Conservation (phyloP, 2,113 vertebrate species). For the Glareola pratincola region DNA sequence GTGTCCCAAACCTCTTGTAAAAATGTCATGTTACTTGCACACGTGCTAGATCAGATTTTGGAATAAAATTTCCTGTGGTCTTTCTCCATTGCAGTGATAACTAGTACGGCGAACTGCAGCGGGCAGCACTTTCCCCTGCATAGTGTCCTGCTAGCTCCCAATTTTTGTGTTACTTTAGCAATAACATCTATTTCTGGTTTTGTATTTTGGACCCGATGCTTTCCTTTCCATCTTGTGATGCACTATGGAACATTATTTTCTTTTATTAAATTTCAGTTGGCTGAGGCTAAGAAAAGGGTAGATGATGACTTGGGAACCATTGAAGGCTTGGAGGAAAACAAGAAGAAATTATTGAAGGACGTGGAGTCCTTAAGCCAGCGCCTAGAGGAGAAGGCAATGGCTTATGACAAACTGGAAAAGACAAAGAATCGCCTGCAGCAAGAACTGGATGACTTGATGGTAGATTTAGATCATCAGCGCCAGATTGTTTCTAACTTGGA, state of each 20-base stretch:
- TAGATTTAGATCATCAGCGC: slow-evolving; percentile 95
- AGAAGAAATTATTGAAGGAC: slow-evolving; percentile 92
- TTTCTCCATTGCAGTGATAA: neutral
- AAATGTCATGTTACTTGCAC: rapidly evolving
- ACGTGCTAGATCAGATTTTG: rapidly evolving
- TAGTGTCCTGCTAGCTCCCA: neutral
- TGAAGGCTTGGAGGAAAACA: slow-evolving; percentile 90
- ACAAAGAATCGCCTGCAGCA: slow-evolving; percentile 96
- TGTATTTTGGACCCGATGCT: neutral
- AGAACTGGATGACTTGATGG: slow-evolving; percentile 93
- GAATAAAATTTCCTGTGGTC: neutral
- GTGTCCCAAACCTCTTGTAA: neutral
- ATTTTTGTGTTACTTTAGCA: neutral
- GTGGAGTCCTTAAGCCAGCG: slow-evolving; percentile 85
- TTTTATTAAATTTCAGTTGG: slow-evolving; percentile 71
- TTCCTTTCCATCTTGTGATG: neutral
- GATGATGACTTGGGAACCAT: slow-evolving; percentile 91
- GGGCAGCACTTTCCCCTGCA: neutral
- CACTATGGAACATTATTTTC: neutral
- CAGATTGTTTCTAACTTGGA: slow-evolving; percentile 96
- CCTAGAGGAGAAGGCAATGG: slow-evolving; percentile 91
- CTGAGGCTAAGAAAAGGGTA: slow-evolving; percentile 92
- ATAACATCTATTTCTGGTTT: neutral
- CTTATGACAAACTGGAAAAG: slow-evolving; percentile 96
- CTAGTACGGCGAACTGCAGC: neutral